Evolutionary conservation across 2,797 vertebrate species (phyloP).

Genomic region (Lophotriccus pileatus): DNA sequence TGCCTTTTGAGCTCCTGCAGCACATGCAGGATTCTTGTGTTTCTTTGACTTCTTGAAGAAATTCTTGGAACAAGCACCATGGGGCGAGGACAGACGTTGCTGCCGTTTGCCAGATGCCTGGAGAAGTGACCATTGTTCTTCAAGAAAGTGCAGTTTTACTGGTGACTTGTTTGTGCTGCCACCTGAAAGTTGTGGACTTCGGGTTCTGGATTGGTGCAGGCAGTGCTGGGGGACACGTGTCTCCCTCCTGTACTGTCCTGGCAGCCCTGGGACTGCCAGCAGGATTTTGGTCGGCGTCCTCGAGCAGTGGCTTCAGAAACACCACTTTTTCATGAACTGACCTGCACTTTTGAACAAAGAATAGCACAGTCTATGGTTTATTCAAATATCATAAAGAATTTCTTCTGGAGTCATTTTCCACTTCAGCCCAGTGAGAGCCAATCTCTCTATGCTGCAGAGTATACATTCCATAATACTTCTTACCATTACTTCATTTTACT

Average conservation of each 20-base stretch:
- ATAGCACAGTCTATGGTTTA: constrained; percentile 53
- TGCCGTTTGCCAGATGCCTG: background rate
- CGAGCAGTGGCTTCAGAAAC: background rate
- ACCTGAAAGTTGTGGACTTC: background rate
- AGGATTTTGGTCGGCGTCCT: background rate
- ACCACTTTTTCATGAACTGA: background rate
- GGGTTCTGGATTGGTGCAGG: background rate
- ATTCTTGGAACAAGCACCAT: background rate
- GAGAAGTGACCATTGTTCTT: background rate
- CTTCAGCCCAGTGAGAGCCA: constrained; percentile 32
- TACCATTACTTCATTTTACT: constrained; percentile 52
- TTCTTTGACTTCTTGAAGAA: background rate
- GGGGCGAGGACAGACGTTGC: background rate
- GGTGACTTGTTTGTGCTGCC: background rate
- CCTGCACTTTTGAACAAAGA: constrained; percentile 71
- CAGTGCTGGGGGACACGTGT: background rate
- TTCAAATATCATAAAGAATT: constrained; percentile 23
- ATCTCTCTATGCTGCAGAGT: constrained; percentile 53
- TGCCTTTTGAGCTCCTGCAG: background rate
- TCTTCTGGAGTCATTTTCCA: constrained; percentile 40
- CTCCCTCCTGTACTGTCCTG: background rate
- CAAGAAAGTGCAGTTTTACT: background rate
- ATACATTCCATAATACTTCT: constrained; percentile 63
- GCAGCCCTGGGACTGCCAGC: constrained; percentile 3
- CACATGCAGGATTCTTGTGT: background rate